These are phyloP conservation scores for Cotesia congregata DNA, from an alignment of 2,888 invertebrate species.

Conservation along the genomic window DNA sequence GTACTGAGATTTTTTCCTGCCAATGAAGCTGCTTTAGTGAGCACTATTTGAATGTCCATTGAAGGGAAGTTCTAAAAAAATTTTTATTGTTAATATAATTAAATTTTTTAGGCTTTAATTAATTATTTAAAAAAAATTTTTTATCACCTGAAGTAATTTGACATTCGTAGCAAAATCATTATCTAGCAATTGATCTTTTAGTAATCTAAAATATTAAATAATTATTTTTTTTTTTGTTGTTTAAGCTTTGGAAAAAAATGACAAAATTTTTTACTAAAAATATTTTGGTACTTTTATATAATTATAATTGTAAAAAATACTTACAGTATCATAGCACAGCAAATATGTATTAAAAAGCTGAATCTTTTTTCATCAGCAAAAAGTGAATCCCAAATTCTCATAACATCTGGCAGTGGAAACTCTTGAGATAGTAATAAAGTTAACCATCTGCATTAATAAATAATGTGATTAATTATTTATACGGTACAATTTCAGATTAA, in stretches of 20 bases:
- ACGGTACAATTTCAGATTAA: no score
- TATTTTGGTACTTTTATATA: no score
- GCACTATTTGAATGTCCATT: conserved; percentile 87
- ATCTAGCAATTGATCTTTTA: conserved; percentile 84
- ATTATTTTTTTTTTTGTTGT: not conserved
- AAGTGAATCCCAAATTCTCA: conserved; percentile 97
- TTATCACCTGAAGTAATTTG: conserved; percentile 85
- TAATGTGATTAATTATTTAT: not conserved
- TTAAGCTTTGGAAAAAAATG: no score
- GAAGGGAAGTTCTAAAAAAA: conserved; percentile 84
- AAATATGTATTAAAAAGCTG: conserved; percentile 90
- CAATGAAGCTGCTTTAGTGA: conserved; percentile 83
- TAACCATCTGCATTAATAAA: conserved; percentile 81
- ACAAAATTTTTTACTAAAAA: no score
- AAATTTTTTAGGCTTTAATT: not conserved
- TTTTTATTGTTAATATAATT: conserved; percentile 26
- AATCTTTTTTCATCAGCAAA: conserved; percentile 93
- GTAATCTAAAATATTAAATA: conserved; percentile 75
- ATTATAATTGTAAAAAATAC: conserved; percentile 66
- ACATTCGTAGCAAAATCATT: conserved; percentile 96
- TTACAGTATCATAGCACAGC: conserved; percentile 98
- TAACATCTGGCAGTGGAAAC: conserved; percentile 96
- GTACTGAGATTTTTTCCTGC: conserved; percentile 68
- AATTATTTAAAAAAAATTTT: conserved; percentile 39
- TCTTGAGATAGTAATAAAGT: conserved; percentile 96